Base-by-base conservation (phyloP, 2,888 invertebrate genomes). In the Hermaeophaga mercurialis region DNA sequence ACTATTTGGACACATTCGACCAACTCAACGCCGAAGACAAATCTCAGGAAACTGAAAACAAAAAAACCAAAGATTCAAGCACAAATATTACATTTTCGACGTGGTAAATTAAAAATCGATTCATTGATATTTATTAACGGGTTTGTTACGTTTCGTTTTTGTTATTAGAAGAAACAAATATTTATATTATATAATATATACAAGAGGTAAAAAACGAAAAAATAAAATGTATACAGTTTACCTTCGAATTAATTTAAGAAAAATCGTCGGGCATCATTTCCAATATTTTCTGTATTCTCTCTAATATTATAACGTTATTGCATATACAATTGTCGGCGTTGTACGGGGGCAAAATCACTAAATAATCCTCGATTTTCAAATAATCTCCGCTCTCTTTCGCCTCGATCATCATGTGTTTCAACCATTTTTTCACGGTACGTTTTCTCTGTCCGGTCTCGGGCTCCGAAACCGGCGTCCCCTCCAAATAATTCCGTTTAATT, bases 311-410 rank as follows among this genome's bases (percentile, higher is more conserved):
- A 19, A 71, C 75, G 63, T 75, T 79, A 57, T 72, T 73, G 62
- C 75, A 73, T 56, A 74, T 69, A 62, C 77, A 77, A 54, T 75
- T 72, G 17, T 76, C 70, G 8, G 67, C 62, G 22, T 69, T 71
- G 71, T 78, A 79, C 2, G 78, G 79, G 5, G 78, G 74, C 24
- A 71, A 66, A 45, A 79, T 77, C 11, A 70, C 63, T 43, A 79
- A 59, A 58, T 74, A 69, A 45, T 76, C 71, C 49, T 73, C 74
- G 19, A 79, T 66, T 65, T 72, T 73, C 12, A 79, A 64, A 22
- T 67, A 62, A 45, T 73, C 68, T 22, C 73, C 77, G 43, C 57
- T 59, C 64, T 78, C 78, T 49, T 66, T 66, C 2, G 77, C 71
- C 50, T 75, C 67, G 36, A 79, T 70, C 41, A 69, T 66, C 67